Percentiles rank a stretch among this genome's conserved stretches.
These are phyloP conservation scores for Parnassius mnemosyne DNA, from an alignment of 2,888 invertebrate genomes.

Conservation along the genomic window DNA sequence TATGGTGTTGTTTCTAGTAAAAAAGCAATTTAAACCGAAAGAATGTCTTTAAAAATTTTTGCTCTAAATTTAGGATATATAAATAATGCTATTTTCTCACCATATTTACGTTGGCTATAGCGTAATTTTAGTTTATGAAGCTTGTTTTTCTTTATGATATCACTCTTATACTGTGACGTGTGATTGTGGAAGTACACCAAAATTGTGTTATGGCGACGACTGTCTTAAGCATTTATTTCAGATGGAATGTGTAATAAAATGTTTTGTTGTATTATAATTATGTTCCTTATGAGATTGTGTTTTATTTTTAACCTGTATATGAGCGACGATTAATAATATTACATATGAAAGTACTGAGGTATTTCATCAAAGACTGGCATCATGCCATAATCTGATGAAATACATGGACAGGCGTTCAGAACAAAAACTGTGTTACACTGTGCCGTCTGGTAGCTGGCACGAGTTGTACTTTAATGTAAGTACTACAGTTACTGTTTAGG, in stretches of 20 bases:
- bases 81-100: constrained; percentile 13
- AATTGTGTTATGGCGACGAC: constrained; percentile 40
- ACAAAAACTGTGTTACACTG: no score
- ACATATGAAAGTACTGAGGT: no score
- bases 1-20: no score
- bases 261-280: constrained; percentile 70
- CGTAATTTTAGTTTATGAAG: constrained; percentile 24
- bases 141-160: constrained; percentile 30
- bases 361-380: no score
- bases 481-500: no score
- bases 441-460: no score
- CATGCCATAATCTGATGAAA: no score
- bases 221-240: constrained; percentile 55
- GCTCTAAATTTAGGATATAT: constrained; percentile 9
- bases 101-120: constrained; percentile 29
- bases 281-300: constrained; percentile 52
- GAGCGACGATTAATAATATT: no score
- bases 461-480: no score
- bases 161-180: constrained; percentile 30
- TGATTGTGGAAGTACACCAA: constrained; percentile 32
- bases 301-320: constrained; percentile 33
- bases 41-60: constrained; percentile 7
- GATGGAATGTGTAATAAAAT: constrained; percentile 57
- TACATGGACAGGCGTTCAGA: no score
- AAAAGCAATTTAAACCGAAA: no score